Evolutionary conservation across 2,797 vertebrate species (phyloP).

Genomic region (Smutsia temminckii): DNA sequence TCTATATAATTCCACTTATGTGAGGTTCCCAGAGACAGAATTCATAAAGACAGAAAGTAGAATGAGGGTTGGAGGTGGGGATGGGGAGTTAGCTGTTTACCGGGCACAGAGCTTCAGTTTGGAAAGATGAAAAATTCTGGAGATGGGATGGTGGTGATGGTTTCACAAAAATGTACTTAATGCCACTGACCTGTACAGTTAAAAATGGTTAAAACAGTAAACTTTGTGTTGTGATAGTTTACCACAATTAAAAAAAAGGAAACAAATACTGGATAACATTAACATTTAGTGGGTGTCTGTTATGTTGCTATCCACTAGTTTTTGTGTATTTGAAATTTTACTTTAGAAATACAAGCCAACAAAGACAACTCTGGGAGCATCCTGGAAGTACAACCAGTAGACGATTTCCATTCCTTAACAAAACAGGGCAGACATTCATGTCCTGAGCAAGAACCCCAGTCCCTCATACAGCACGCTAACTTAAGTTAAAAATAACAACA

Average conservation of each 20-base stretch:
- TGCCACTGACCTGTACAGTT: neutral
- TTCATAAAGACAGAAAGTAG: neutral
- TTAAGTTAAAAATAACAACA: neutral
- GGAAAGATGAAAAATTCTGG: neutral
- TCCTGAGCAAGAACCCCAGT: neutral
- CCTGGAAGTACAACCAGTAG: neutral
- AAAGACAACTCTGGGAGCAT: neutral
- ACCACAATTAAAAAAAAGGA: neutral
- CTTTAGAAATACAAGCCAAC: conserved; percentile 31
- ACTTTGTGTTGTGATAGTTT: neutral
- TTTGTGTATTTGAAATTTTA: neutral
- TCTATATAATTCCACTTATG: neutral
- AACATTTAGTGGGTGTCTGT: neutral
- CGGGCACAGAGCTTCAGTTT: neutral
- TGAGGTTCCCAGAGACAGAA: neutral
- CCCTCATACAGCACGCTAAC: neutral
- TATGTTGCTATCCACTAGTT: neutral
- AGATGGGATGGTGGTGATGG: neutral
- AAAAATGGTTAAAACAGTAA: neutral
- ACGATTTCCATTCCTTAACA: neutral
- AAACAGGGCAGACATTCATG: neutral
- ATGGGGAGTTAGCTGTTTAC: neutral
- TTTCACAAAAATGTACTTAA: neutral
- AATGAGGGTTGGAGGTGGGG: neutral
- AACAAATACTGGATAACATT: neutral